Conservation (phyloP, 2,888 invertebrate species). For the Spilosoma lubricipeda region DNA sequence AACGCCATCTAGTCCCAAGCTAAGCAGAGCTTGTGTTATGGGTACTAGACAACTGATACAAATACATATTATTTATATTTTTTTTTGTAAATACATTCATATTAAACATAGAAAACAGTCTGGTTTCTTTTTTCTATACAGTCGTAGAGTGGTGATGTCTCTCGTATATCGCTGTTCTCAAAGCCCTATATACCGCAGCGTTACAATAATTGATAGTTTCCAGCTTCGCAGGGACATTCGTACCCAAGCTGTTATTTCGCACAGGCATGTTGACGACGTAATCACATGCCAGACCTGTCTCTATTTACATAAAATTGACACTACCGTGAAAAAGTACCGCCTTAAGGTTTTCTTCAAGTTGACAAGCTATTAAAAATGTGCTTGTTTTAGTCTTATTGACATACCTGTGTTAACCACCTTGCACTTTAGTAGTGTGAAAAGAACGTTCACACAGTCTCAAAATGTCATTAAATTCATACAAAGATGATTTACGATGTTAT, state of each 20-base stretch:
- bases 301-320: slow-evolving; percentile 54
- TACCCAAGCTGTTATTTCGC: slow-evolving; percentile 53
- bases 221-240: slow-evolving; percentile 51
- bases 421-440: not conserved
- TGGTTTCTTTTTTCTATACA: too few relatives aligned
- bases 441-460: not conserved
- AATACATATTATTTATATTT: too few relatives aligned
- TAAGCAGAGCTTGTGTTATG: too few relatives aligned
- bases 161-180: slow-evolving; percentile 40
- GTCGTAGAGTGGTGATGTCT: too few relatives aligned
- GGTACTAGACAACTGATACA: too few relatives aligned
- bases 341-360: slow-evolving; percentile 27
- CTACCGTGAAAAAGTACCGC: slow-evolving; percentile 34
- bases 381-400: slow-evolving; percentile 1
- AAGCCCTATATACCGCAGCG: slow-evolving; percentile 54
- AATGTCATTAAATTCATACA: not conserved
- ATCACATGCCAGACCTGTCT: slow-evolving; percentile 44
- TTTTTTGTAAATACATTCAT: too few relatives aligned
- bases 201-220: slow-evolving; percentile 74
- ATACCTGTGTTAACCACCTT: not conserved
- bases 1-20: too few relatives aligned
- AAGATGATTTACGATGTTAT: not conserved
- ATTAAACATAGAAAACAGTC: too few relatives aligned
- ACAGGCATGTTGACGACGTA: slow-evolving; percentile 57
- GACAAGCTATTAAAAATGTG: slow-evolving; percentile 22